phyloP scores from a whole-genome alignment of 2,113 vertebrate genomes.

The Oreocharis arfaki region DNA sequence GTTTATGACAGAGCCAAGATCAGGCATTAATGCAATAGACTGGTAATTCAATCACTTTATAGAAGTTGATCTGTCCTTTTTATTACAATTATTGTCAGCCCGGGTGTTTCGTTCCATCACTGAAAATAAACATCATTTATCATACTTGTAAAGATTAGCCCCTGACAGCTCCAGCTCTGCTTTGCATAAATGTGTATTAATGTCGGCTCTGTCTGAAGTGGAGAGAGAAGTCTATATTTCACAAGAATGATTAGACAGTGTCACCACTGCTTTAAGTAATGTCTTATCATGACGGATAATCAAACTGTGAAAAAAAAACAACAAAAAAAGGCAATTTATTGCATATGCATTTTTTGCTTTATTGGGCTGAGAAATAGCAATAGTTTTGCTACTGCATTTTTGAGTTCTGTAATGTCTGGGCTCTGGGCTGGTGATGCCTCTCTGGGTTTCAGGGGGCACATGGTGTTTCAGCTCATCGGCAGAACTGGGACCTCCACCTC shows the following conservation, averaged over 20 bases:
- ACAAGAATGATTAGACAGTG: constrained; percentile 83
- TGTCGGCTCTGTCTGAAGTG: constrained; percentile 72
- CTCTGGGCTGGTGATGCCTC: not conserved
- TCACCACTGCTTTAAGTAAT: constrained; percentile 80
- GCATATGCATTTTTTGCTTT: constrained; percentile 49
- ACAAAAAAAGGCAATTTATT: constrained; percentile 63
- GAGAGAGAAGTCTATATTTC: constrained; percentile 79
- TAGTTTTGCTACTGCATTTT: not conserved
- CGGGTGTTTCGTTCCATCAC: constrained; percentile 95
- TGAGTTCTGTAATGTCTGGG: not conserved
- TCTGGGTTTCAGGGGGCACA: not conserved
- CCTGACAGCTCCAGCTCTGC: constrained; percentile 85
- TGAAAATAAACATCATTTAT: constrained; percentile 99
- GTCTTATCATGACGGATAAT: constrained; percentile 80
- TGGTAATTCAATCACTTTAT: constrained; percentile 97
- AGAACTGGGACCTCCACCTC: not conserved
- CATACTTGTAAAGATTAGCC: constrained; percentile 95
- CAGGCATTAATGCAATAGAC: constrained; percentile 90
- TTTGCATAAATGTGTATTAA: constrained; percentile 94
- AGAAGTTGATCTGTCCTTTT: constrained; percentile 96
- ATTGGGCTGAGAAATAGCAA: constrained; percentile 38
- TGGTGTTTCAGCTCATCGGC: not conserved
- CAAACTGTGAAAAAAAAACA: constrained; percentile 52
- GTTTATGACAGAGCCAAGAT: constrained; percentile 72
- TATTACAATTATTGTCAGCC: constrained; percentile 97